Percentiles rank a stretch among this genome's conserved stretches.
These are phyloP conservation scores for Zaprionus capensis DNA, from an alignment of 1,140 invertebrate species.

Conservation along the genomic window DNA sequence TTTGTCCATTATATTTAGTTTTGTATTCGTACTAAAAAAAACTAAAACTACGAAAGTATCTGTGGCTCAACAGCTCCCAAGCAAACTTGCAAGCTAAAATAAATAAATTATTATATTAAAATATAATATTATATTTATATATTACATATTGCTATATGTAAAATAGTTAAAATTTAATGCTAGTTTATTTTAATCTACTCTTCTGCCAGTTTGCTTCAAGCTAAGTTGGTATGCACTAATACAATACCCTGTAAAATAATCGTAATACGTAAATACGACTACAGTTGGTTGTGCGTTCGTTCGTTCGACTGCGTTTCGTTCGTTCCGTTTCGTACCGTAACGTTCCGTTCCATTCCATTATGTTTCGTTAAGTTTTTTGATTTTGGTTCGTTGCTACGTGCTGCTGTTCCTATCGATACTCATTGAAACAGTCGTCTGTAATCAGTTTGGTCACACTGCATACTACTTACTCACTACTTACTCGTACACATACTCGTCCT, in stretches of 20 bases:
- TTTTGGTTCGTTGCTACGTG: constrained; percentile 17
- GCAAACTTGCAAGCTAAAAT: constrained; percentile 7
- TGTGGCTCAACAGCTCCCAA: constrained; percentile 5
- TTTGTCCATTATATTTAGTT: constrained; percentile 43
- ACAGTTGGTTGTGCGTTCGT: constrained; percentile 31
- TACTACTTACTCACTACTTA: constrained; percentile 13
- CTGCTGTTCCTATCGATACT: constrained; percentile 35
- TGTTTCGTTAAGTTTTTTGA: constrained; percentile 21
- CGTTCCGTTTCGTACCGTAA: constrained; percentile 24
- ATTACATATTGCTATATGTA: neutral
- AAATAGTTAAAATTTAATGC: neutral
- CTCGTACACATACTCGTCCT: constrained; percentile 26
- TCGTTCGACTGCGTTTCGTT: constrained; percentile 31
- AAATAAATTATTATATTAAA: neutral
- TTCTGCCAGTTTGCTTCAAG: neutral
- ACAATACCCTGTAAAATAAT: constrained; percentile 44
- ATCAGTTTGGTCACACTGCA: constrained; percentile 33
- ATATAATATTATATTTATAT: neutral
- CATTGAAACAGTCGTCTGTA: constrained; percentile 18
- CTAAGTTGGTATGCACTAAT: neutral
- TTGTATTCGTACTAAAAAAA: constrained; percentile 32
- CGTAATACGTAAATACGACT: constrained; percentile 24
- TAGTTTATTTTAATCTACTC: neutral
- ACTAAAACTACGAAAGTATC: constrained; percentile 9
- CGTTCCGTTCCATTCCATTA: constrained; percentile 20